A percentile compares a stretch with the other conserved stretches of the same genome.
Conservation (phyloP, 2,888 invertebrate genomes). For the Cantharis rustica region DNA sequence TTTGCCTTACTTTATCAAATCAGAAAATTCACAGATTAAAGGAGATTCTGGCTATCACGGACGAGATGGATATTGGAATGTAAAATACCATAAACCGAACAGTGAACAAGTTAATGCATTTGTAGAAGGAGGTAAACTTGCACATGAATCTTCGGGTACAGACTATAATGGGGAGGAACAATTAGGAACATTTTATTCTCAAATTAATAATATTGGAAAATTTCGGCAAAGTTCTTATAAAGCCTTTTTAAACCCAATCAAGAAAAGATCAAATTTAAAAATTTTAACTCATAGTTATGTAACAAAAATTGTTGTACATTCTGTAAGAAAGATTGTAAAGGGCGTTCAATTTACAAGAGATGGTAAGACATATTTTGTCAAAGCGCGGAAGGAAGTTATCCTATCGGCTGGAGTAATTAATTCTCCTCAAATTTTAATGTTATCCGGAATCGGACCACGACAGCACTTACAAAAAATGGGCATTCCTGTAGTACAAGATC, state of each 20-base stretch:
- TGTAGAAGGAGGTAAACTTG: constrained; percentile 61
- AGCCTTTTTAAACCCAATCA: constrained; percentile 62
- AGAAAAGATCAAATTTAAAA: constrained; percentile 61
- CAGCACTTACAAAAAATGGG: constrained; percentile 52
- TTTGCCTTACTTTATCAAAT: constrained; percentile 10
- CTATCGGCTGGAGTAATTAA: constrained; percentile 75
- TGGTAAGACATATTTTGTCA: constrained; percentile 55
- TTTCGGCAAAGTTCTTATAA: constrained; percentile 63
- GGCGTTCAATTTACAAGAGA: constrained; percentile 62
- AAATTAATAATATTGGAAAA: constrained; percentile 64
- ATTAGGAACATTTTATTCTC: constrained; percentile 66
- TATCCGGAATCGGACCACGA: constrained; percentile 69
- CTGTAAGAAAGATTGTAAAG: constrained; percentile 57
- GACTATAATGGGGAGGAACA: constrained; percentile 68
- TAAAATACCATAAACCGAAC: neutral
- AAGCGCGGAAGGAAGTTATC: constrained; percentile 70
- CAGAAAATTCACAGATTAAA: constrained; percentile 10
- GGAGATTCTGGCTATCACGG: constrained; percentile 9
- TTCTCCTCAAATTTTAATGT: neutral
- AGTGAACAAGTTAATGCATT: constrained; percentile 48
- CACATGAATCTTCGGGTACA: constrained; percentile 61
- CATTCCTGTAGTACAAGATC: neutral
- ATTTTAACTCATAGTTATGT: constrained; percentile 61
- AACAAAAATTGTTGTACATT: constrained; percentile 62
- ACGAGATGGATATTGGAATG: constrained; percentile 1